Conservation (phyloP, 2,888 invertebrate genomes). For the Onthophagus sagittarius region DNA sequence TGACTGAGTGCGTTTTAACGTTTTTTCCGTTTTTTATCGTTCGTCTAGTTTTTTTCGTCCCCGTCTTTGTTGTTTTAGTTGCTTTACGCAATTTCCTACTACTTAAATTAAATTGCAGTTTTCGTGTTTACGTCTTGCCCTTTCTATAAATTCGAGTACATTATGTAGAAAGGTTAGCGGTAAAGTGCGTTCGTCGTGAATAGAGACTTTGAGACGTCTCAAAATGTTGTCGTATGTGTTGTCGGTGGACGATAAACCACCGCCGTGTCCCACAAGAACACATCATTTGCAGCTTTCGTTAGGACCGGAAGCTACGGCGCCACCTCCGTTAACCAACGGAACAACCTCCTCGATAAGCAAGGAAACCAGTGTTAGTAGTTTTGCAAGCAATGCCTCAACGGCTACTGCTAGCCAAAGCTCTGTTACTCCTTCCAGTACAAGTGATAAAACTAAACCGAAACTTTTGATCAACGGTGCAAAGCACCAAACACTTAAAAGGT, state of each 20-base stretch:
- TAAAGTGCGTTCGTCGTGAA: constrained; percentile 16
- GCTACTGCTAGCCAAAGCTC: constrained; percentile 51
- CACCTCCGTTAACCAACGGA: constrained; percentile 36
- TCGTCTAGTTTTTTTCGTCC: not conserved
- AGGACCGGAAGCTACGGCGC: constrained; percentile 36
- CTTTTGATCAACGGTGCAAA: constrained; percentile 67
- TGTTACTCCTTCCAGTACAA: constrained; percentile 59
- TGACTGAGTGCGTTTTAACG: constrained; percentile 14
- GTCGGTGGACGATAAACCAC: constrained; percentile 73
- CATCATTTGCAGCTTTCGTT: constrained; percentile 49
- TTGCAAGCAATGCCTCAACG: constrained; percentile 63
- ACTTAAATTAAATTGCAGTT: not conserved
- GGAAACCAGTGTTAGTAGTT: constrained; percentile 69
- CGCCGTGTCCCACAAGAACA: constrained; percentile 53
- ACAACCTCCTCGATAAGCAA: constrained; percentile 49
- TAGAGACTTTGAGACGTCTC: constrained; percentile 5
- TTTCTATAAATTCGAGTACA: not conserved
- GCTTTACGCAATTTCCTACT: not conserved
- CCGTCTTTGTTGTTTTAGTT: constrained; percentile 2
- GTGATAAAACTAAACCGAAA: constrained; percentile 65
- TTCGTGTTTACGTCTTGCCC: not conserved
- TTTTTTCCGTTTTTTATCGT: not conserved
- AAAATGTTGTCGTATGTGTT: constrained; percentile 76
- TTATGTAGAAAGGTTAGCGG: not conserved
- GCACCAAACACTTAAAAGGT: constrained; percentile 71